phyloP scores from a whole-genome alignment of 2,113 vertebrate species.

The Shinisaurus crocodilurus region DNA sequence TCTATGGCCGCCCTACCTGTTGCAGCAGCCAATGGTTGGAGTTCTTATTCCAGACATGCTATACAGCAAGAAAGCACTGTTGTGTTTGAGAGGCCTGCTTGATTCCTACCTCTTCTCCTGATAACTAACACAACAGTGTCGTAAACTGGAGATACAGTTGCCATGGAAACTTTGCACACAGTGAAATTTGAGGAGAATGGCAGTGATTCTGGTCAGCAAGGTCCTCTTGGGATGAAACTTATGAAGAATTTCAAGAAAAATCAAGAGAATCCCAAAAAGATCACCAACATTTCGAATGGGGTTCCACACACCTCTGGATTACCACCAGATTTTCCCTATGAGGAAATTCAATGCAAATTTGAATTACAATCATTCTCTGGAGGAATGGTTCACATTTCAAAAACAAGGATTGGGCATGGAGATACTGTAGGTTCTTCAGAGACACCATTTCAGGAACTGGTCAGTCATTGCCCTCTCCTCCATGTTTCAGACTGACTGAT shows the following conservation, averaged over 20 bases:
- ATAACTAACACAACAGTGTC: not conserved
- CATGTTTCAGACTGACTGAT: too few relatives aligned
- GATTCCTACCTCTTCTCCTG: not conserved
- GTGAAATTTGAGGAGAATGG: not conserved
- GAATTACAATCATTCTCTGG: conserved; percentile 46
- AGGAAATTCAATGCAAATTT: not conserved
- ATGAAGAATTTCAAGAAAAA: not conserved
- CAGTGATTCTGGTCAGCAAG: not conserved
- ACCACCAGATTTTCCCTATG: not conserved
- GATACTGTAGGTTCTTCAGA: conserved; percentile 34
- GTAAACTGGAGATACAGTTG: not conserved
- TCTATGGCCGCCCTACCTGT: not conserved
- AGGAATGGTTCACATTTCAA: conserved; percentile 46
- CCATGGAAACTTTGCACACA: not conserved
- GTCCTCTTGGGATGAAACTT: not conserved
- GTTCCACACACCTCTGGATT: not conserved
- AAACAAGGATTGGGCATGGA: conserved; percentile 21
- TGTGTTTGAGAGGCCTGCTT: not conserved
- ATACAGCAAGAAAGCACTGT: not conserved
- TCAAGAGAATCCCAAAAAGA: not conserved
- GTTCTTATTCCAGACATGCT: not conserved
- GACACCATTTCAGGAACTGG: conserved; percentile 10
- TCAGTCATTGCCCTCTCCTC: not conserved
- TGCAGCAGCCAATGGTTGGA: not conserved
- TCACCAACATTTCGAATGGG: not conserved